Base-by-base conservation (phyloP, 2,797 vertebrate species). In the Thripadectes ignobilis region DNA sequence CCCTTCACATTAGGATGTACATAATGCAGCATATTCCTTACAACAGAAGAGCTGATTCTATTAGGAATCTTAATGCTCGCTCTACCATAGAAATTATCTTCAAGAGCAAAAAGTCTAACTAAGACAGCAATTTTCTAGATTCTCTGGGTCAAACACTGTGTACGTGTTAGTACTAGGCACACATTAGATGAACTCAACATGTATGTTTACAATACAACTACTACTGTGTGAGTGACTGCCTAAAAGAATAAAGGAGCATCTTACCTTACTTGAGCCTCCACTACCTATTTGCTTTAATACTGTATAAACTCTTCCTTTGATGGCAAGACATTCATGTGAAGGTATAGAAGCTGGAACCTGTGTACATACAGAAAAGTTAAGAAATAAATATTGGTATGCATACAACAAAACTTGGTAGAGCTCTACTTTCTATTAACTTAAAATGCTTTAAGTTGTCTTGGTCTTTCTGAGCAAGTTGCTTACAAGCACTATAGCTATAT, bases 191-290 rank as follows among this genome's bases (percentile, higher is more conserved):
- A 78, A 16, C 63, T 75, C 21, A 79, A 30, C 2, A 4, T 14
- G 4, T 11, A 32, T 9, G 2, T 51, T 72, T 63, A 62, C 15
- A 41, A 4, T 24, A 41, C 5, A 84, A 34, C 14, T 76, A n/a
- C 17, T n/a, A 45, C 12, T 71, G 23, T 41, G 16, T 62, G 1
- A 95, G 14, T 15, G 14, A 48, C 41, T 66, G 27, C 24, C 52
- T 52, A 30, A 55, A 88, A 75, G 19, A 10, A 34, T 9, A 76
- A 58, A 71, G 27, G 10, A 78, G 34, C 18, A 67, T 54, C 95
- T 97, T 98, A 99, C 99, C 99, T 99, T 99, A 98, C 99, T 99
- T 15, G 99, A 99, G 76, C 99, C 99, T 89, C 99, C 99, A 48
- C 98, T 98, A 58, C 99, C 99, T 91, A 99, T 99, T 98, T 99